A percentile compares a stretch with the other conserved stretches of the same genome.
phyloP scores from a whole-genome alignment of 2,888 invertebrate species.

The Adelphocoris suturalis region DNA sequence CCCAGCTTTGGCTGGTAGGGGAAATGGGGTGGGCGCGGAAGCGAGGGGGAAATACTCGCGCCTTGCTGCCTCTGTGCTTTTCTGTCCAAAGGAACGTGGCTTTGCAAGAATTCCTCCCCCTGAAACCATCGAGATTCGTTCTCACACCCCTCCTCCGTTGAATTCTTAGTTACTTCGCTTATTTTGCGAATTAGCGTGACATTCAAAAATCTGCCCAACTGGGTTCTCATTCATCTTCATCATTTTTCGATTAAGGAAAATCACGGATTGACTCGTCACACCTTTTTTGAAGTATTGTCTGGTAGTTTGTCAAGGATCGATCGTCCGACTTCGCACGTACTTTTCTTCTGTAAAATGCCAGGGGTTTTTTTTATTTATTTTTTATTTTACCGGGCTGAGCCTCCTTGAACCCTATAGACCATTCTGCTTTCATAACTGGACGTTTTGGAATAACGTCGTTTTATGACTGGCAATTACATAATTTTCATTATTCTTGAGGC shows the following conservation, averaged over 20 bases:
- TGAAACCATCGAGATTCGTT: constrained; percentile 49
- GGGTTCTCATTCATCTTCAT: constrained; percentile 29
- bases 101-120: constrained; percentile 40
- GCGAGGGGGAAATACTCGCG: constrained; percentile 40
- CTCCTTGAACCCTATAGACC: too few species aligned
- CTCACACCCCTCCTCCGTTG: constrained; percentile 28
- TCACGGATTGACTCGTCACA: constrained; percentile 24
- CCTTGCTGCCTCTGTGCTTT: constrained; percentile 42
- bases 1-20: constrained; percentile 45
- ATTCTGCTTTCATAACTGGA: too few species aligned
- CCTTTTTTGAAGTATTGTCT: background rate
- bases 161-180: constrained; percentile 35
- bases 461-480: too few species aligned
- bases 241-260: constrained; percentile 15
- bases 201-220: constrained; percentile 18
- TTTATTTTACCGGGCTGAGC: too few species aligned
- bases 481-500: too few species aligned
- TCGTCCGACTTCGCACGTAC: background rate
- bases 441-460: too few species aligned
- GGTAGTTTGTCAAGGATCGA: background rate
- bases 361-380: background rate
- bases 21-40: background rate
- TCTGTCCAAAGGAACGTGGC: constrained; percentile 42
- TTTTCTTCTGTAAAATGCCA: background rate
- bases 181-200: constrained; percentile 29